These are phyloP conservation scores for Pseudomugil gertrudae DNA, from an alignment of 2,797 vertebrate species.

Conservation along the genomic window DNA sequence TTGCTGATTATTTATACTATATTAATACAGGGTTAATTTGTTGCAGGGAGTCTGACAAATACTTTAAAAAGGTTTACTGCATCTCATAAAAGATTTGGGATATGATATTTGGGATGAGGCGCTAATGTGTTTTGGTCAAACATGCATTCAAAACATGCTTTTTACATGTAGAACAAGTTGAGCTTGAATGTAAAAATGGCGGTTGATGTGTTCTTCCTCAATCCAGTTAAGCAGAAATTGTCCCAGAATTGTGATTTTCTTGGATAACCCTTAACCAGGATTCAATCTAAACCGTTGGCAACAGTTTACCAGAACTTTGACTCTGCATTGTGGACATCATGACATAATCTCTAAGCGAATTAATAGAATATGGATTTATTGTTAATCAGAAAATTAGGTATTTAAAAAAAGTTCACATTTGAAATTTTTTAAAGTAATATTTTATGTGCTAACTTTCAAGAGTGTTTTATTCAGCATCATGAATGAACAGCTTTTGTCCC, in stretches of 20 bases:
- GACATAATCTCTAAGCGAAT: background rate
- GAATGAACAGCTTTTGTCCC: no score
- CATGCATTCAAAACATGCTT: no score
- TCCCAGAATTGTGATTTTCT: background rate
- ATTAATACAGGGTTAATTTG: conserved; percentile 2
- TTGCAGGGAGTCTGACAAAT: conserved; percentile 26
- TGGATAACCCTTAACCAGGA: background rate
- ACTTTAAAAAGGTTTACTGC: conserved; percentile 27
- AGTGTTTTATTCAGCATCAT: no score
- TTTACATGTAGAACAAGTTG: background rate
- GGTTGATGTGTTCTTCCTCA: background rate
- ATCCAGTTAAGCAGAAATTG: background rate
- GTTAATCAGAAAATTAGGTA: background rate
- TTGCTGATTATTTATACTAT: conserved; percentile 14
- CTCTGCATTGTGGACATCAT: background rate
- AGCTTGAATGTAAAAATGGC: no score
- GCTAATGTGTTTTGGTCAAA: no score
- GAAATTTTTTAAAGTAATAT: background rate
- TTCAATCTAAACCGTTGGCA: background rate
- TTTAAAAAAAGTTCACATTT: no score
- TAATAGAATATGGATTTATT: background rate
- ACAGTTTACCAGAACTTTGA: background rate
- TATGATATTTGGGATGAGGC: no score
- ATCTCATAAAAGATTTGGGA: background rate
- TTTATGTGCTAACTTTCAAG: background rate